Base-by-base conservation (phyloP, 2,113 vertebrate species). In the Urocitellus parryii region DNA sequence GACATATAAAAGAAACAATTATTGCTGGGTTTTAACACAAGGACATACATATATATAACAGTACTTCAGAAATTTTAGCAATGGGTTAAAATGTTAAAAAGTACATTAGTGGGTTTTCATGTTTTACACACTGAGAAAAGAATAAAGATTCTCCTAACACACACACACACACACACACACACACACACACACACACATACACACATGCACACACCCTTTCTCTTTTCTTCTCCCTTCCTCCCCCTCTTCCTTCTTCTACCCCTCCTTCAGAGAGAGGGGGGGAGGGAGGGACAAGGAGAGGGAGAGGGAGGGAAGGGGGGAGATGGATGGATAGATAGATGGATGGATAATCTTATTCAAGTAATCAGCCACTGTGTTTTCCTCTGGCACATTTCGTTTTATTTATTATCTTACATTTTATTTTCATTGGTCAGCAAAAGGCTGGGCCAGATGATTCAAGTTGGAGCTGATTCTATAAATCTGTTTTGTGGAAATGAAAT, bases 41-140 rank as follows among this genome's bases (percentile, higher is more conserved):
- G 32, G 2, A 65, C n/a, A 78, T 77, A n/a, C 87, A 70, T 24
- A 32, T 8, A 92, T 91, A 24, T 81, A 32, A 88, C 39, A 90
- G 77, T 85, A 96, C 16, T 78, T 93, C 67, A 93, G 96, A 72
- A 95, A 86, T 96, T 97, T 92, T 86, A 94, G 0, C 80, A 48
- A 4, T 0, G 0, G 70, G 67, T 72, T 93, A 87, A 95, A 67
- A 92, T 81, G 6, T 58, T 12, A 18, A 84, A 94, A 65, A 51
- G 39, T 20, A 63, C 51, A 74, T 88, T 67, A 76, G n/a, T 61
- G 27, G n/a, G 11, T 76, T 98, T 97, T 90, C 16, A 4, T 77
- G 76, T 82, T 25, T 56, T 61, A 42, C 48, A 80, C 12, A 13
- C 8, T 18, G 27, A 63, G 58, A 72, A 94, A 91, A 34, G 25